Percentiles rank a stretch among this genome's conserved stretches.
Conservation (phyloP, 2,113 vertebrate genomes). For the Melierax canorus region DNA sequence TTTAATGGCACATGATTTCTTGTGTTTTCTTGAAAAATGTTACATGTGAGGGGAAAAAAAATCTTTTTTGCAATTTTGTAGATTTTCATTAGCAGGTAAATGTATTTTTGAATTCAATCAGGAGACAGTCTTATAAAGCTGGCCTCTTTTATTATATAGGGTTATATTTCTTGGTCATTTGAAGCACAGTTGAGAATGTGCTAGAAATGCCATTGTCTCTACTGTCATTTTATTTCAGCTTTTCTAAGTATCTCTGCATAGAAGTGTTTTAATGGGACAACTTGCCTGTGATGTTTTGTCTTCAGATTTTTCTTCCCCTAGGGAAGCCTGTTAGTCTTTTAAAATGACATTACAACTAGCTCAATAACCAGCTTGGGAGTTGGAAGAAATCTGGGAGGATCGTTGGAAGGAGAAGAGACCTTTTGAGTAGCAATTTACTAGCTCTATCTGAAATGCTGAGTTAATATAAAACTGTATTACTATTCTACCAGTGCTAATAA, state of each 20-base stretch:
- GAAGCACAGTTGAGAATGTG: background rate
- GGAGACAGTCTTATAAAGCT: background rate
- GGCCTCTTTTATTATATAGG: background rate
- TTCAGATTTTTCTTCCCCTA: background rate
- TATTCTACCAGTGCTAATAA: constrained; percentile 24
- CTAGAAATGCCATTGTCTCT: background rate
- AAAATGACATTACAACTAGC: constrained; percentile 22
- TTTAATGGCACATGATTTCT: background rate
- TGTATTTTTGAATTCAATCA: background rate
- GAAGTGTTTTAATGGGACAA: background rate
- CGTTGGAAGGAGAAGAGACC: background rate
- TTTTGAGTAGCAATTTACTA: background rate
- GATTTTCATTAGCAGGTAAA: background rate
- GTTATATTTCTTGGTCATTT: background rate
- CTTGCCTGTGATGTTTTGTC: constrained; percentile 8
- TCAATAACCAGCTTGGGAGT: constrained; percentile 2
- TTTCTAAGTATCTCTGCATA: background rate
- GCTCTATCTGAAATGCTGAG: background rate
- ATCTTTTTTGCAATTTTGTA: background rate
- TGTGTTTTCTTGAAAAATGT: background rate
- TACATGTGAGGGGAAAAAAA: background rate
- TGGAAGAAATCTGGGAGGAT: background rate
- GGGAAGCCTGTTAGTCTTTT: constrained; percentile 24
- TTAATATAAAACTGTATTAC: background rate
- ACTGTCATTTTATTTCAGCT: background rate